Base-by-base conservation (phyloP, 1,140 invertebrate species). In the Formica exsecta region DNA sequence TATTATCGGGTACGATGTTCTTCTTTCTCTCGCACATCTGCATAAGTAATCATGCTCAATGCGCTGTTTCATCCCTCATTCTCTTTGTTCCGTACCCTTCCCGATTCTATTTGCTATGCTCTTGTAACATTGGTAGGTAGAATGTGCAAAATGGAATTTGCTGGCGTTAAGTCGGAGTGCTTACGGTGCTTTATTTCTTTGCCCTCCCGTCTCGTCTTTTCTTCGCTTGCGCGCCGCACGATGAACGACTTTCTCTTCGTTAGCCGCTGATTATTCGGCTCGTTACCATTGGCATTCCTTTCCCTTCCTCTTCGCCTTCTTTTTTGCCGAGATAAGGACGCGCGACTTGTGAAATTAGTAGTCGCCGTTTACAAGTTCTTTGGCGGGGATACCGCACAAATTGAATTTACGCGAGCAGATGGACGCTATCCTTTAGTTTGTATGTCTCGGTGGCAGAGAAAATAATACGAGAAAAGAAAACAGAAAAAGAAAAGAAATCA, bases 171-270 rank as follows among this genome's bases (percentile, higher is more conserved):
- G 79, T 83, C 79, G 25, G 68, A 83, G 68, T 74, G 79, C 79
- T 83, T 83, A 83, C 79, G 68, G 79, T 74, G 79, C 68, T 74
- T 83, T 83, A 83, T 83, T 83, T 83, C 68, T 74, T 83, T 68
- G 29, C 79, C 13, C 79, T 22, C 36, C 76, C 44, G 32, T 36
- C 25, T 22, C 38, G 38, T n/a, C 68, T 36, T 74, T 74, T 44
- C 79, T 61, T 61, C 79, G 38, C 79, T 32, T 32, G 38, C 54
- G 38, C 68, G 41, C 54, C 8, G 54, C 54, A 61, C 68, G 66
- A 73, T 25, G 54, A 83, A 61, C 79, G 79, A 83, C 68, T 29
- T 83, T 83, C 79, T 74, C 79, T 83, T 74, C 68, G 79, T 83
- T 74, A 73, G 79, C 54, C 54, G 79, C 79, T 83, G 79, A 83